These are phyloP conservation scores for Berghia stephanieae DNA, from an alignment of 1,140 invertebrate genomes.

Conservation along the genomic window DNA sequence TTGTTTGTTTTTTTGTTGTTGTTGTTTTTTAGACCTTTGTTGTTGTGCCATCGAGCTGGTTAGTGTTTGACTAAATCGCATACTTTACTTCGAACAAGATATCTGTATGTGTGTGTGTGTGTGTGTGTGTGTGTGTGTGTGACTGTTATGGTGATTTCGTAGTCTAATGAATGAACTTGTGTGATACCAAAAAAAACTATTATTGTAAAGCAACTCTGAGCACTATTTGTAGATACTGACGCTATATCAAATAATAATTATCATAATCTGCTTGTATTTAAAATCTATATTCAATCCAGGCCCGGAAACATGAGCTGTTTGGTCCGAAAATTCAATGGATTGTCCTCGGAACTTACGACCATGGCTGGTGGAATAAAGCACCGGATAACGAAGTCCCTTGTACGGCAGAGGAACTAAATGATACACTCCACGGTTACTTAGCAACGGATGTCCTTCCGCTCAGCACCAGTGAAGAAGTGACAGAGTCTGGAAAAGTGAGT, in stretches of 20 bases:
- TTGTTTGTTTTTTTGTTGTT: no score
- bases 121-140: no score
- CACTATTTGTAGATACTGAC: no score
- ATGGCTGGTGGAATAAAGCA: slow-evolving; percentile 78
- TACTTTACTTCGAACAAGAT: no score
- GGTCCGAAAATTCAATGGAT: slow-evolving; percentile 97
- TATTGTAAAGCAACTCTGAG: no score
- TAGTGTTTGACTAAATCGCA: no score
- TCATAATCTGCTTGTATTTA: no score
- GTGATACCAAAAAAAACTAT: no score
- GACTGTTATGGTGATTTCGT: no score
- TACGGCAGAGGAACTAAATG: slow-evolving; percentile 78
- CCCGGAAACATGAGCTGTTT: slow-evolving; percentile 75
- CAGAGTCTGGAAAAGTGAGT: slow-evolving; percentile 90
- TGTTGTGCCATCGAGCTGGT: no score
- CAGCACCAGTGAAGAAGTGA: slow-evolving; percentile 79
- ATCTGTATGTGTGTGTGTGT: neutral
- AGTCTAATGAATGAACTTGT: neutral
- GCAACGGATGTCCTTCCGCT: slow-evolving; percentile 84
- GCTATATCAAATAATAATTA: no score
- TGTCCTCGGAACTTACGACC: slow-evolving; percentile 84
- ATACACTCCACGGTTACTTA: slow-evolving; percentile 89
- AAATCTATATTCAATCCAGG: slow-evolving; percentile 68
- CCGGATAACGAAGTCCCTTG: slow-evolving; percentile 73
- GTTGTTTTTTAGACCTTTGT: no score